These are phyloP conservation scores for Tyto alba DNA, from an alignment of 2,113 vertebrate genomes.

Conservation along the genomic window DNA sequence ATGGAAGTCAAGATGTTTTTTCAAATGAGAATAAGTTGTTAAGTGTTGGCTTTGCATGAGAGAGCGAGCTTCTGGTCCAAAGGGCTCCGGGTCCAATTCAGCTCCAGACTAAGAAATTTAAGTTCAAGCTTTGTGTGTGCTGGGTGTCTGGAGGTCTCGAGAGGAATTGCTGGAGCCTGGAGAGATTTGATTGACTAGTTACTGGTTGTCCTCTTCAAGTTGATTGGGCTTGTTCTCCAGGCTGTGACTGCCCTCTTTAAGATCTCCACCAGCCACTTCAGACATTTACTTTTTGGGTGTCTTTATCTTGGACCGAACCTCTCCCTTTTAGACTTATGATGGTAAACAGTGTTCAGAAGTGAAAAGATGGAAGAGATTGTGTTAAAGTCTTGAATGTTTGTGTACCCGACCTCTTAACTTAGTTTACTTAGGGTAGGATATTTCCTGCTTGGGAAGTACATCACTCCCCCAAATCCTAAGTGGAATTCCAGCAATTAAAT, in stretches of 20 bases:
- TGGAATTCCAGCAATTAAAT: not conserved
- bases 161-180: not conserved
- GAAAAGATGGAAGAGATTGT: not conserved
- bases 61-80: not conserved
- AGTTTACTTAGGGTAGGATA: not conserved
- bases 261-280: not conserved
- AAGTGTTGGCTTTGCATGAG: not conserved
- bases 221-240: fast-evolving
- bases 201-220: not conserved
- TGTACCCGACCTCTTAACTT: not conserved
- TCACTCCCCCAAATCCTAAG: not conserved
- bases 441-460: not conserved
- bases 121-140: not conserved
- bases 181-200: not conserved
- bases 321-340: not conserved
- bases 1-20: not conserved
- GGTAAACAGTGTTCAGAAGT: not conserved
- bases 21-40: not conserved
- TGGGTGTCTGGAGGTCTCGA: not conserved
- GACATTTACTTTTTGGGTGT: not conserved
- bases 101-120: not conserved
- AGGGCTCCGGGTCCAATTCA: not conserved
- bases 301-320: not conserved
- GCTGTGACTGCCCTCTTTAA: not conserved
- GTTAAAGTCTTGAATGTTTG: not conserved